These are phyloP conservation scores for Leguminivora glycinivorella DNA, from an alignment of 1,140 invertebrate species.

Conservation along the genomic window DNA sequence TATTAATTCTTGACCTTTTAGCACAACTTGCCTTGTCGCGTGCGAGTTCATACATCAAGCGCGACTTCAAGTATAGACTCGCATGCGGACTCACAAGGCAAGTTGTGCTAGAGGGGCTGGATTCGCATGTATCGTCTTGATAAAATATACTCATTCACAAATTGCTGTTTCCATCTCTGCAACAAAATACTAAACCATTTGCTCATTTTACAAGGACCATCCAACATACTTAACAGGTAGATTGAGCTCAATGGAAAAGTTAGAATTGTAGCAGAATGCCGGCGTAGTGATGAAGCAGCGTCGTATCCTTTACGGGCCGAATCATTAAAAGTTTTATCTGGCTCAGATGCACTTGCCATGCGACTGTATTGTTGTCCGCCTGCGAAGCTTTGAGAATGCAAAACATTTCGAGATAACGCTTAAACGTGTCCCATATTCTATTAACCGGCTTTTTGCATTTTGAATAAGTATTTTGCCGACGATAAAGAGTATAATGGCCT, in stretches of 20 bases:
- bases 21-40: too few relatives aligned
- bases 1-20: too few relatives aligned
- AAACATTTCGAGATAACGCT: slow-evolving; percentile 41
- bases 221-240: slow-evolving; percentile 12
- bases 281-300: slow-evolving; percentile 14
- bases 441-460: slow-evolving; percentile 11
- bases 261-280: slow-evolving; percentile 32
- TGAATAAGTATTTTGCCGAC: not conserved
- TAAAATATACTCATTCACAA: too few relatives aligned
- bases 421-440: slow-evolving; percentile 30
- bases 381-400: slow-evolving; percentile 37
- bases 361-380: slow-evolving; percentile 44
- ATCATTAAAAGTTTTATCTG: slow-evolving; percentile 57
- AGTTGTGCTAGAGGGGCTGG: too few relatives aligned
- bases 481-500: not conserved
- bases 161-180: too few relatives aligned
- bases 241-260: slow-evolving; percentile 37
- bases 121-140: too few relatives aligned
- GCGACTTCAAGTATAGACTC: too few relatives aligned
- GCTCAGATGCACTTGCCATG: slow-evolving; percentile 44
- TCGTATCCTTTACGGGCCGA: slow-evolving; percentile 32
- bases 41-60: too few relatives aligned
- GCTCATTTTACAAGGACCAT: not conserved
- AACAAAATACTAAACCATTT: too few relatives aligned
- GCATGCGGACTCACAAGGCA: too few relatives aligned